Evolutionary conservation across 2,113 vertebrate species (phyloP).

Genomic region (Bettongia penicillata): DNA sequence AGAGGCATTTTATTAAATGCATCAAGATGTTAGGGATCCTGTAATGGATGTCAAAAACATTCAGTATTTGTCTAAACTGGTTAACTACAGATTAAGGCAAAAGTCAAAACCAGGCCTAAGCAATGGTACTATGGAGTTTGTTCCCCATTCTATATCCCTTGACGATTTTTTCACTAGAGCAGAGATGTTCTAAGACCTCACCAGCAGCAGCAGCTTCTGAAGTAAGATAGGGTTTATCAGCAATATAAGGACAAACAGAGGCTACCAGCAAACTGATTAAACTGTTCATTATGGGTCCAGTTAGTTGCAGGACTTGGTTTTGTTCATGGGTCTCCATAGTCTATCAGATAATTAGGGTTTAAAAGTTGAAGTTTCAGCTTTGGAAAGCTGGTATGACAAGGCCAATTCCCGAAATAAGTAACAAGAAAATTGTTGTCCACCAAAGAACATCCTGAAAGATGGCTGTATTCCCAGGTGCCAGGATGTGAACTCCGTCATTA

Average conservation of each 20-base stretch:
- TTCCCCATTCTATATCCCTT: too few relatives aligned
- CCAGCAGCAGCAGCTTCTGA: not conserved
- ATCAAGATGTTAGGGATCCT: not conserved
- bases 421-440: not conserved
- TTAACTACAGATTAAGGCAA: too few relatives aligned
- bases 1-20: not conserved
- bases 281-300: not conserved
- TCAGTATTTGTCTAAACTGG: not conserved
- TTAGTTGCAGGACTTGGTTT: not conserved
- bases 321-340: not conserved
- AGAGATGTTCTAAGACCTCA: not conserved
- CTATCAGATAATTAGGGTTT: not conserved
- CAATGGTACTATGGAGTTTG: too few relatives aligned
- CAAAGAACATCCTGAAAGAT: not conserved
- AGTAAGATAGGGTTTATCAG: not conserved
- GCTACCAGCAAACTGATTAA: not conserved
- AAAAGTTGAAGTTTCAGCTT: too few relatives aligned
- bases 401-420: too few relatives aligned
- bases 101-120: too few relatives aligned
- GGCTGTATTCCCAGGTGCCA: slow-evolving; percentile 57
- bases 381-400: not conserved
- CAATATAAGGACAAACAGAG: not conserved
- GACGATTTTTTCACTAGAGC: too few relatives aligned
- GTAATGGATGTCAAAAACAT: too few relatives aligned
- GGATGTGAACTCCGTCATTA: slow-evolving; percentile 74